Evolutionary conservation across 1,140 invertebrate species (phyloP), one percentile per base, ranked within the genome.

Genomic region (Macrobrachium rosenbergii): DNA sequence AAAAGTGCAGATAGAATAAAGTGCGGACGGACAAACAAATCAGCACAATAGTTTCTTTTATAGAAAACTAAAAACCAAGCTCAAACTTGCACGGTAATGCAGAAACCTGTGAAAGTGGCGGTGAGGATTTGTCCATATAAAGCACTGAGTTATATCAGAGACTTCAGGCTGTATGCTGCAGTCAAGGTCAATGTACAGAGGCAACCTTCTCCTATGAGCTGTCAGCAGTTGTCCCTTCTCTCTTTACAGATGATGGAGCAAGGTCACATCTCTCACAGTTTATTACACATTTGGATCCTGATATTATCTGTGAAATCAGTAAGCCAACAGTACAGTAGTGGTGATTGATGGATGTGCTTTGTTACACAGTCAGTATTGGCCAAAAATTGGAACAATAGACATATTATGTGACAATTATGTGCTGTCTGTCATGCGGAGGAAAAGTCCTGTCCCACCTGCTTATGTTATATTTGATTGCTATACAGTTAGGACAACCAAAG

Each of bases 331-430:
- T n/a, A n/a, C n/a, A n/a, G n/a, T n/a, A n/a, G n/a, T n/a, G n/a
- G n/a, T n/a, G n/a, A n/a, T n/a, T n/a, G n/a, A n/a, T n/a, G n/a
- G n/a, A n/a, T n/a, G n/a, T n/a, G n/a, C 69, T 73, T 73, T 73
- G 28, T 23, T 73, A 73, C 69, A 73, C 69, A 73, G 69, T 73
- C 69, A 73, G 69, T 73, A 73, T 23, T 73, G 69, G 69, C 69
- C 69, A 21, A 73, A 73, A 73, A 21, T 73, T 11, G 69, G 69
- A 73, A 73, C 69, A 73, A 23, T 73, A 19, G 69, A 23, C 69
- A 73, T 28, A 21, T 73, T 73, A 73, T 73, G 69, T 73, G 69
- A 73, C 21, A 23, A 23, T 73, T 73, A 19, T 73, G 69, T 21
- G 69, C 16, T 12, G 69, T 12, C 11, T 73, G 69, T 73, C 11